Conservation (phyloP, 2,797 vertebrate species). For the Sylvilagus floridanus region DNA sequence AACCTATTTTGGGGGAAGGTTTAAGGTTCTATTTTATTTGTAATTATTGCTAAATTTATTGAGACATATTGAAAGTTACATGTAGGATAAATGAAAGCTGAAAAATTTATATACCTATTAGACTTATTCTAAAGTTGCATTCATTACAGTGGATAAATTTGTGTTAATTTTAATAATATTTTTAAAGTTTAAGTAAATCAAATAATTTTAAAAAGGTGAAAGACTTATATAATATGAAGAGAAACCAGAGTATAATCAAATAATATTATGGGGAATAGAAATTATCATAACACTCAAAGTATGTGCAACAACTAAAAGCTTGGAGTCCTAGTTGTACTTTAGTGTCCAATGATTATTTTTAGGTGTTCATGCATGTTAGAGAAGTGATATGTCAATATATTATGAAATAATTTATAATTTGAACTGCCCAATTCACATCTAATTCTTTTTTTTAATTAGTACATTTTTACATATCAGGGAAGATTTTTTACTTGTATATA, state of each 20-base stretch:
- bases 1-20: not conserved
- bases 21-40: conserved; percentile 10
- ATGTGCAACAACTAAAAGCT: not conserved
- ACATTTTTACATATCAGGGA: not conserved
- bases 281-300: too few relatives aligned
- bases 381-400: not conserved
- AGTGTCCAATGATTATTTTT: not conserved
- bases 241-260: too few relatives aligned
- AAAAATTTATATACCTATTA: not conserved
- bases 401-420: conserved; percentile 20
- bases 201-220: not conserved
- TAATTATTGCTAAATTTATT: conserved; percentile 7
- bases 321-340: not conserved
- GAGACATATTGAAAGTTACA: not conserved
- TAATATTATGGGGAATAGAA: not conserved
- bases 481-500: not conserved
- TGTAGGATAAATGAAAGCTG: not conserved
- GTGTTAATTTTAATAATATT: conserved; percentile 40
- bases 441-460: not conserved
- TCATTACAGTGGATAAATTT: not conserved
- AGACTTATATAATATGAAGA: too few relatives aligned
- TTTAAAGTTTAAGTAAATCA: not conserved
- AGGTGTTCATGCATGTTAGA: conserved; percentile 6
- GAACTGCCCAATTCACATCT: not conserved
- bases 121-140: conserved; percentile 1